Base-by-base conservation (phyloP, 2,888 invertebrate species). In the Gymnosoma rotundatum region DNA sequence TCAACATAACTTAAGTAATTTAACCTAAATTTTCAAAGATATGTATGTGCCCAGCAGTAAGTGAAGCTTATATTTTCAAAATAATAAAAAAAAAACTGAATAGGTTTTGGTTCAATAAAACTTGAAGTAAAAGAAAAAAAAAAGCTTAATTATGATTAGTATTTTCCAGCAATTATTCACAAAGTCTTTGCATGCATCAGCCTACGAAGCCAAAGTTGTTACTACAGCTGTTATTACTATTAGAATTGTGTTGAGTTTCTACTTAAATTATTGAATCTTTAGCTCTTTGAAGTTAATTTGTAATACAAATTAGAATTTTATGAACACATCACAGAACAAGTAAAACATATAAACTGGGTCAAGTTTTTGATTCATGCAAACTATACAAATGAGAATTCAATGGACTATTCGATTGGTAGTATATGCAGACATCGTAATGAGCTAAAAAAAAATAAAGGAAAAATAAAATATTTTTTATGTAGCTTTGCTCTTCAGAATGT, bases 341-440 rank as follows among this genome's bases (percentile, higher is more conserved):
- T 83, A 86, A 87, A 87, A 85, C 84, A 85, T 78, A 79, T 64
- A 74, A 87, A 85, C 78, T 87, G 86, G 86, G 86, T 86, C 86
- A 87, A 86, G 86, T 82, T 82, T 64, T 38, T 66, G 56, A 48
- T 70, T 75, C 38, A 81, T 69, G 50, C 20, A 32, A 72, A 45
- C 48, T 66, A 52, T 52, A 38, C 42, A 70, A 70, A 66, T 60
- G 70, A 38, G 50, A 42, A 73, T 20, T 45, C 45, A 61, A 61
- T 32, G 63, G 45, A 38, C 45, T 36, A 32, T 36, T 5, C 50
- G 10, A 18, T 18, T 36, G 12, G 10, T 36, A 52, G 32, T 63
- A 50, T 61, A 36, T 50, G 7, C 8, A 52, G 20, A 1, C 21
- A 60, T 20, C 10, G n/a, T 25, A 9, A n/a, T 56, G 20, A 56